A percentile compares a stretch with the other conserved stretches of the same genome.
Conservation (phyloP, 2,113 vertebrate genomes). For the Engystomops pustulosus region DNA sequence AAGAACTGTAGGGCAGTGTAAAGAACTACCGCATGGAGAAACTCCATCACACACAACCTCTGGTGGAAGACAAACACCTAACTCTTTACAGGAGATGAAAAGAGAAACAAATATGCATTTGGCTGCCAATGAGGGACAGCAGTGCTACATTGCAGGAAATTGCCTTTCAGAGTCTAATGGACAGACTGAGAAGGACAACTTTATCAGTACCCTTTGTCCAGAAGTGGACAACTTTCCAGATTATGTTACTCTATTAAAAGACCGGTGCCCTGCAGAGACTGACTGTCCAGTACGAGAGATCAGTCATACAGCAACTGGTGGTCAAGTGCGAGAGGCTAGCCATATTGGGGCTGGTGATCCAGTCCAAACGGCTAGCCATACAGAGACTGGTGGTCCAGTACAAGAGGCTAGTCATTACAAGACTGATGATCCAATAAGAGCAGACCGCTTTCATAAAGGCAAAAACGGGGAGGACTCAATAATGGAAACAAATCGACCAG, state of each 20-base stretch:
- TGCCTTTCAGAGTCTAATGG: not conserved
- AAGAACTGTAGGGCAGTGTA: not conserved
- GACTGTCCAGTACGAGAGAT: rapidly evolving
- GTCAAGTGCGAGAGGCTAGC: not conserved
- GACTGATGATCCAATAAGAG: rapidly evolving
- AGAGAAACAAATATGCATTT: not conserved
- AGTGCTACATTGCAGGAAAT: not conserved
- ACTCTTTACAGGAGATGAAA: not conserved
- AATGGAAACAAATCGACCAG: rapidly evolving
- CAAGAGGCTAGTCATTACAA: not conserved
- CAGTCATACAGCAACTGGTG: rapidly evolving
- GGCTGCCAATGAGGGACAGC: not conserved
- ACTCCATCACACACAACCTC: not conserved
- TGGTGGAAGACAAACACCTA: not conserved
- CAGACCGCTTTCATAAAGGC: not conserved
- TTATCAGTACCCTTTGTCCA: not conserved
- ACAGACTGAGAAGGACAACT: constrained; percentile 24
- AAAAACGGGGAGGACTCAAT: not conserved
- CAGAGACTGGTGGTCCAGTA: rapidly evolving
- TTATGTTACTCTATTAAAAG: not conserved
- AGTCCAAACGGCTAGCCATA: not conserved
- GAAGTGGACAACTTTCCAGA: constrained; percentile 42
- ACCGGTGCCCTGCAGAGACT: rapidly evolving
- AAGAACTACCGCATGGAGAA: not conserved
- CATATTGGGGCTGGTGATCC: rapidly evolving